Percentiles rank a stretch among this genome's conserved stretches.
Conservation (phyloP, 2,113 vertebrate species). For the Brachyhypopomus gauderio region DNA sequence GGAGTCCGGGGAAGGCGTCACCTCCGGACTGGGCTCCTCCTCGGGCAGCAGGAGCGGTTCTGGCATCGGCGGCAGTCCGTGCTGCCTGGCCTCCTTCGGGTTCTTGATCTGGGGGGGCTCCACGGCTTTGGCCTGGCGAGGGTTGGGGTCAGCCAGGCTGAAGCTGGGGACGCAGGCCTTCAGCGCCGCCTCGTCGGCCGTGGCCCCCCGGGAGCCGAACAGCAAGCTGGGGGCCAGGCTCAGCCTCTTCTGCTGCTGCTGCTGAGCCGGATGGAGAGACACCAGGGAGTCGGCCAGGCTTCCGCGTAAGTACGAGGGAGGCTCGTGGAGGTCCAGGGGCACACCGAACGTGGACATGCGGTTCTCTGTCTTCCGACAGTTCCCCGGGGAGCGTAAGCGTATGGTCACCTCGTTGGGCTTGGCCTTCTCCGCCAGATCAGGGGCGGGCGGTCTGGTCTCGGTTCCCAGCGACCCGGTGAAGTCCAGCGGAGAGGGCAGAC, state of each 20-base stretch:
- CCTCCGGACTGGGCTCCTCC: slow-evolving; percentile 42
- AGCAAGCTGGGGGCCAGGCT: slow-evolving; percentile 4
- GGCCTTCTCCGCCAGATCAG: slow-evolving; percentile 53
- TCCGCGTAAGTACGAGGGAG: slow-evolving; percentile 23
- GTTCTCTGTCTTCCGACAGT: slow-evolving; percentile 68
- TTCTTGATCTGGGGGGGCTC: slow-evolving; percentile 61
- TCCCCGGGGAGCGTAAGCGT: slow-evolving; percentile 49
- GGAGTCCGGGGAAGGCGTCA: slow-evolving; percentile 55
- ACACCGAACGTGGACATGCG: slow-evolving; percentile 78
- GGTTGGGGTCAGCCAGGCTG: slow-evolving; percentile 62
- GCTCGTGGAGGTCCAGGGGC: slow-evolving; percentile 65
- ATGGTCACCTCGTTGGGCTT: slow-evolving; percentile 69
- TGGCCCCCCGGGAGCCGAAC: slow-evolving; percentile 3
- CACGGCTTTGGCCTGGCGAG: slow-evolving; percentile 61
- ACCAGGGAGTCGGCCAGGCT: slow-evolving; percentile 33
- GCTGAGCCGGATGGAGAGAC: slow-evolving; percentile 17
- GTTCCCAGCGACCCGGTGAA: slow-evolving; percentile 53
- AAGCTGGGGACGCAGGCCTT: slow-evolving; percentile 64
- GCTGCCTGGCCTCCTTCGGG: neutral
- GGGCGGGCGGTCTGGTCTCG: slow-evolving; percentile 51
- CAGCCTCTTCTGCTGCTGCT: slow-evolving; percentile 45
- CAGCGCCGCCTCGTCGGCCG: slow-evolving; percentile 24
- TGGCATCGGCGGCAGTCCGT: slow-evolving; percentile 16
- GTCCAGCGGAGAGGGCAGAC: slow-evolving; percentile 66
- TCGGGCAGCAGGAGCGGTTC: slow-evolving; percentile 46